These are phyloP conservation scores for Craniophora ligustri DNA, from an alignment of 2,888 invertebrate species.

Conservation along the genomic window DNA sequence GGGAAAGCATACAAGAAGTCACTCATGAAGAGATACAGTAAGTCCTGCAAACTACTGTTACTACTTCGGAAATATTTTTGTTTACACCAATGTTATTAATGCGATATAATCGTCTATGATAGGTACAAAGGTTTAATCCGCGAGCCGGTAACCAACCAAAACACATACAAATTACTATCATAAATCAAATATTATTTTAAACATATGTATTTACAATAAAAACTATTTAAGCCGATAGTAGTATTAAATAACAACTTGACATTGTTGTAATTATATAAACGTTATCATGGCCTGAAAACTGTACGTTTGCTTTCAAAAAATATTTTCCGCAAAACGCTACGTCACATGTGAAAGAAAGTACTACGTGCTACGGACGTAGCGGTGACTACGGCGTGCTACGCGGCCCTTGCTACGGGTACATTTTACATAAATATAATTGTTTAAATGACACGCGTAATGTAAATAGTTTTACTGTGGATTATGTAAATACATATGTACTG, in stretches of 20 bases:
- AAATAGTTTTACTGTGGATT: constrained; percentile 18
- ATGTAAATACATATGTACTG: constrained; percentile 24
- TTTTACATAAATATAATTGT: constrained; percentile 28
- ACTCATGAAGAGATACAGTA: constrained; percentile 97
- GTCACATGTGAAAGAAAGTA: constrained; percentile 51
- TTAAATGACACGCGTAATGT: constrained; percentile 17
- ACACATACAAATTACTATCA: constrained; percentile 12
- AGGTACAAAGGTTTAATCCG: background rate
- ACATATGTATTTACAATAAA: constrained; percentile 13
- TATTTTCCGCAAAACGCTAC: constrained; percentile 42
- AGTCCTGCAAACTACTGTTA: constrained; percentile 82
- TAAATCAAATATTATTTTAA: constrained; percentile 26
- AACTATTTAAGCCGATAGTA: constrained; percentile 1
- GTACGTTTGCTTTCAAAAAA: constrained; percentile 28
- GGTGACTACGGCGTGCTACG: constrained; percentile 43
- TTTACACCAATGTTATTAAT: background rate
- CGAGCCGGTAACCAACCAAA: constrained; percentile 3
- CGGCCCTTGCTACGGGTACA: constrained; percentile 34
- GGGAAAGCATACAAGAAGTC: constrained; percentile 96
- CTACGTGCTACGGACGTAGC: constrained; percentile 53
- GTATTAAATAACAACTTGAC: constrained; percentile 11
- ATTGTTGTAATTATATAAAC: constrained; percentile 31
- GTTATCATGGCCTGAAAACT: constrained; percentile 10
- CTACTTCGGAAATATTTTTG: background rate
- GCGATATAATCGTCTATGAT: background rate